Conservation (phyloP, 2,113 vertebrate genomes). For the Podiceps cristatus region DNA sequence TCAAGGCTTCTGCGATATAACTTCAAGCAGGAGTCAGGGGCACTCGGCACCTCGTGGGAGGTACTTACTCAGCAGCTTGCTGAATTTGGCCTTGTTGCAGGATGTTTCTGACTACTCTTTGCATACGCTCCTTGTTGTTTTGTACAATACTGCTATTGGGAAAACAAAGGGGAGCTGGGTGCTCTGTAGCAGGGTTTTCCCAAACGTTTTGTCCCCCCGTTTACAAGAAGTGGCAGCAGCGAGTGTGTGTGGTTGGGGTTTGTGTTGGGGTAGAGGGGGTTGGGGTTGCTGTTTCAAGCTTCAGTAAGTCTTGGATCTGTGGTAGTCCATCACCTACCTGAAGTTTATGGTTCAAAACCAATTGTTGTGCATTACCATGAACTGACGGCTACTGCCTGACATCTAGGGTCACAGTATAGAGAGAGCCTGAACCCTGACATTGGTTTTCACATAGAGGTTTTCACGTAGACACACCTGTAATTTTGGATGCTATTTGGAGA, state of each 20-base stretch:
- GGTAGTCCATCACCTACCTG: not conserved
- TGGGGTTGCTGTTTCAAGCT: not conserved
- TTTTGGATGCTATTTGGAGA: not conserved
- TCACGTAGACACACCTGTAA: not conserved
- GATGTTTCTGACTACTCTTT: not conserved
- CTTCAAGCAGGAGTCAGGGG: slow-evolving; percentile 35
- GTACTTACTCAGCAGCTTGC: slow-evolving; percentile 52
- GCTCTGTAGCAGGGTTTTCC: not conserved
- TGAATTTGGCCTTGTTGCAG: slow-evolving; percentile 18
- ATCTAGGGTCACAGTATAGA: not conserved
- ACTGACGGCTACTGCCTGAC: not conserved
- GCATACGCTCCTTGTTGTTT: not conserved
- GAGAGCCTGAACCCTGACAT: fast-evolving
- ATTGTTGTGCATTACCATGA: not conserved
- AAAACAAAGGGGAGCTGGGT: not conserved
- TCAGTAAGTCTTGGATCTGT: not conserved
- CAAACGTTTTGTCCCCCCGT: fast-evolving
- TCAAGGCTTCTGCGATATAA: slow-evolving; percentile 33
- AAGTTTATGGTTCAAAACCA: not conserved
- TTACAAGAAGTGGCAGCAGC: not conserved
- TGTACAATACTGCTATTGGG: not conserved
- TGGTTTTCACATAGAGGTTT: not conserved
- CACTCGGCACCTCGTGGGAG: not conserved
- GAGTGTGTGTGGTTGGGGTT: not conserved
- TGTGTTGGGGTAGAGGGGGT: not conserved